Conservation (phyloP, 2,888 invertebrate species). For the Adelognathus sp. region DNA sequence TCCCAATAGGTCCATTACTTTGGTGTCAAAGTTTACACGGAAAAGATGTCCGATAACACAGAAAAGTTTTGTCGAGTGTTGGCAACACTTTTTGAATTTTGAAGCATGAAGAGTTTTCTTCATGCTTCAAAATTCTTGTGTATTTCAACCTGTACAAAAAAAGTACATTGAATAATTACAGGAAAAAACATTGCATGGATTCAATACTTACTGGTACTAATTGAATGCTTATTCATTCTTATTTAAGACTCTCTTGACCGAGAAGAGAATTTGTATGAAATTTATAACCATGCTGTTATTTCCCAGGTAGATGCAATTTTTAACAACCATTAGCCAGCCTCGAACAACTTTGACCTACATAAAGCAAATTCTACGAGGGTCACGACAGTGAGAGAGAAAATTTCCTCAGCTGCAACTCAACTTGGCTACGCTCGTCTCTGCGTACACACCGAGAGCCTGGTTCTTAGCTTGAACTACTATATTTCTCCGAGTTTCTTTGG, state of each 20-base stretch:
- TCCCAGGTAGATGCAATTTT: neutral
- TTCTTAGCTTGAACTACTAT: slow-evolving; percentile 11
- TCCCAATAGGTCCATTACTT: too few relatives aligned
- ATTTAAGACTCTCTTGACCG: neutral
- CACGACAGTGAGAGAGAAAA: neutral
- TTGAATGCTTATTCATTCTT: too few relatives aligned
- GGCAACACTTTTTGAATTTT: too few relatives aligned
- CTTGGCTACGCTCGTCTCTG: neutral
- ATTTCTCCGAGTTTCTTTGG: slow-evolving; percentile 35
- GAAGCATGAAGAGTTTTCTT: too few relatives aligned
- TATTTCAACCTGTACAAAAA: too few relatives aligned
- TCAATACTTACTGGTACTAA: too few relatives aligned
- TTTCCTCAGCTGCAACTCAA: slow-evolving; percentile 17
- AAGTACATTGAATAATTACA: too few relatives aligned
- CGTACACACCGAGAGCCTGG: neutral
- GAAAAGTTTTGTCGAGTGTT: too few relatives aligned
- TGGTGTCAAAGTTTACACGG: too few relatives aligned
- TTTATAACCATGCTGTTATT: neutral
- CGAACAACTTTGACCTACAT: slow-evolving; percentile 28
- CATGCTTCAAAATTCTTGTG: too few relatives aligned
- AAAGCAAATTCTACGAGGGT: slow-evolving; percentile 12
- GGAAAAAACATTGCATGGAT: too few relatives aligned
- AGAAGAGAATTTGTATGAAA: neutral
- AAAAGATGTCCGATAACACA: too few relatives aligned
- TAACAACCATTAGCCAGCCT: slow-evolving; percentile 1